These are phyloP conservation scores for Meloidogyne hapla DNA, from an alignment of 1,140 invertebrate genomes.

Conservation along the genomic window DNA sequence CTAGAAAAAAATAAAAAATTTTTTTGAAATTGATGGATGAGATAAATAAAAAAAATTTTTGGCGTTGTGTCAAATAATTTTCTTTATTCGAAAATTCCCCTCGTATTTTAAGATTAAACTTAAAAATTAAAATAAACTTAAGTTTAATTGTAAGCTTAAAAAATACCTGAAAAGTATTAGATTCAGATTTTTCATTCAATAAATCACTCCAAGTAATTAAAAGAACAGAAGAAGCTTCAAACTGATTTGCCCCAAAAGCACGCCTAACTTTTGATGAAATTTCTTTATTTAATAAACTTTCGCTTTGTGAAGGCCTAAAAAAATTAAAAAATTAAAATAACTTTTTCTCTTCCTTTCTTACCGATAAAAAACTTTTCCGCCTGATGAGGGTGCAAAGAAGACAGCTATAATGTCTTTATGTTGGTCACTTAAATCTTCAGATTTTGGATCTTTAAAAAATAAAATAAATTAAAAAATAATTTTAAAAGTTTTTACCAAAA, in stretches of 20 bases:
- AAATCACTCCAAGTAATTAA: conserved; percentile 42
- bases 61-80: too few species aligned
- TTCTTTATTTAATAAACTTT: conserved; percentile 21
- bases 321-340: too few species aligned
- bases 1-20: conserved; percentile 22
- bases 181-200: conserved; percentile 7
- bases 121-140: neutral
- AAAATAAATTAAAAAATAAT: neutral
- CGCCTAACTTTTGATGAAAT: conserved; percentile 38
- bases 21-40: neutral
- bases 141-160: neutral
- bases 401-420: conserved; percentile 36
- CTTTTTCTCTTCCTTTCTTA: neutral
- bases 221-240: conserved; percentile 35
- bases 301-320: conserved; percentile 11
- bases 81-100: too few species aligned
- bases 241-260: conserved; percentile 28
- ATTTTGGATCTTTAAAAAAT: conserved; percentile 17
- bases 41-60: neutral
- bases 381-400: conserved; percentile 29
- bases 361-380: conserved; percentile 34
- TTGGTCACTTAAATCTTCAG: conserved; percentile 25
- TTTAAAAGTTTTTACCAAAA: conserved; percentile 18
- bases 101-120: neutral
- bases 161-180: conserved; percentile 34